Conservation (phyloP, 2,113 vertebrate species). For the Nibea albiflora region DNA sequence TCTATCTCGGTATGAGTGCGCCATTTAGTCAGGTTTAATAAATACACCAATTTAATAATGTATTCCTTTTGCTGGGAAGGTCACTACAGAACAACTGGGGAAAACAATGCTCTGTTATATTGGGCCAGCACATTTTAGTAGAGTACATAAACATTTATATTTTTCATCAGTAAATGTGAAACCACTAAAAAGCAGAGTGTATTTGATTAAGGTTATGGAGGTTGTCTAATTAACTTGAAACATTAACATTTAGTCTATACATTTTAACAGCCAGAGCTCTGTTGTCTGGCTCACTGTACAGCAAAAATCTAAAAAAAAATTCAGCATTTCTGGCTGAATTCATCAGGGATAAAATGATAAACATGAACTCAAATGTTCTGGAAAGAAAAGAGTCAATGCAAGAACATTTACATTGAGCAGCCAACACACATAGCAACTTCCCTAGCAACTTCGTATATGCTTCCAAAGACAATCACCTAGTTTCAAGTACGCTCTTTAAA, state of each 20-base stretch:
- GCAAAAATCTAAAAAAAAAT: not conserved
- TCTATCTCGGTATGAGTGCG: constrained; percentile 42
- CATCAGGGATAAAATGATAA: not conserved
- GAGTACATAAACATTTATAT: constrained; percentile 12
- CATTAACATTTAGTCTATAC: not conserved
- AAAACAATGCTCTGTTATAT: constrained; percentile 16
- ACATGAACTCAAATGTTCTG: not conserved
- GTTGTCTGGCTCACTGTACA: not conserved
- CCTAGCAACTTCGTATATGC: not conserved
- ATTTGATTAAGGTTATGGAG: not conserved
- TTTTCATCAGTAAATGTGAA: constrained; percentile 14
- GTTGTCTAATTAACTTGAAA: constrained; percentile 22
- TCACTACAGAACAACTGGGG: constrained; percentile 24
- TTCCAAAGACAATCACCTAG: not conserved
- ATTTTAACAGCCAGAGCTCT: not conserved
- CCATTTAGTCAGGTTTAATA: constrained; percentile 55
- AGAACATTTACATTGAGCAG: too few relatives aligned
- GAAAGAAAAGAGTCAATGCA: not conserved
- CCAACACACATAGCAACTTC: not conserved
- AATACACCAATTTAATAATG: constrained; percentile 50
- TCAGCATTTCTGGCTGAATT: not conserved
- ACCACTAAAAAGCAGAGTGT: not conserved
- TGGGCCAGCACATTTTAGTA: not conserved
- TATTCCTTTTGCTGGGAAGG: constrained; percentile 34
- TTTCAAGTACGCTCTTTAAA: not conserved